Conservation (phyloP, 1,140 invertebrate species). For the Euura lappo region DNA sequence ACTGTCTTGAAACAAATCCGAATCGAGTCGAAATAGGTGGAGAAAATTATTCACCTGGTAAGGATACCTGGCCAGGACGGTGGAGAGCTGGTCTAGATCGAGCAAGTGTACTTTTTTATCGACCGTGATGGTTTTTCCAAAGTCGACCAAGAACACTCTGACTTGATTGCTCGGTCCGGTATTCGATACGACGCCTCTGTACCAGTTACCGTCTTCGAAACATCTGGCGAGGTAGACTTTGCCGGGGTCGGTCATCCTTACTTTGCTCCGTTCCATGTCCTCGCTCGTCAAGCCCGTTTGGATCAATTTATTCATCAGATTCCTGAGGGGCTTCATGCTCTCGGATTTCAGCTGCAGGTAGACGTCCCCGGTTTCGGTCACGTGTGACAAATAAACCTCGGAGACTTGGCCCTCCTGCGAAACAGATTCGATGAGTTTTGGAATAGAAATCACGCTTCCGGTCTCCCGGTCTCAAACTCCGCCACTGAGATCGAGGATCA, state of each 20-base stretch:
- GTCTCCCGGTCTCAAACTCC: background rate
- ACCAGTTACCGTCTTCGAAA: constrained; percentile 44
- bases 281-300: constrained; percentile 33
- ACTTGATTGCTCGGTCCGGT: constrained; percentile 35
- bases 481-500: constrained; percentile 32
- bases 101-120: constrained; percentile 37
- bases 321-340: constrained; percentile 45
- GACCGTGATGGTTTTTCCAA: constrained; percentile 51
- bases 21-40: background rate
- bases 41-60: constrained; percentile 36
- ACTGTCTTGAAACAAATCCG: no score
- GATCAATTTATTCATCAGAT: constrained; percentile 40
- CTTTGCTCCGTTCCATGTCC: constrained; percentile 28
- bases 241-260: constrained; percentile 24
- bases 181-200: constrained; percentile 31
- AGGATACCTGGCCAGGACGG: constrained; percentile 48
- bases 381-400: constrained; percentile 55
- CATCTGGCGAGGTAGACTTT: constrained; percentile 52
- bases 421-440: background rate
- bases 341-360: constrained; percentile 57
- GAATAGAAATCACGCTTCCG: background rate
- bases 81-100: constrained; percentile 46
- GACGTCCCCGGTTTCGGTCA: constrained; percentile 52
- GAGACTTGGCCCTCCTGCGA: constrained; percentile 42
- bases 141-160: constrained; percentile 55